phyloP scores from a whole-genome alignment of 2,888 invertebrate genomes.

The Yponomeuta evonymella region DNA sequence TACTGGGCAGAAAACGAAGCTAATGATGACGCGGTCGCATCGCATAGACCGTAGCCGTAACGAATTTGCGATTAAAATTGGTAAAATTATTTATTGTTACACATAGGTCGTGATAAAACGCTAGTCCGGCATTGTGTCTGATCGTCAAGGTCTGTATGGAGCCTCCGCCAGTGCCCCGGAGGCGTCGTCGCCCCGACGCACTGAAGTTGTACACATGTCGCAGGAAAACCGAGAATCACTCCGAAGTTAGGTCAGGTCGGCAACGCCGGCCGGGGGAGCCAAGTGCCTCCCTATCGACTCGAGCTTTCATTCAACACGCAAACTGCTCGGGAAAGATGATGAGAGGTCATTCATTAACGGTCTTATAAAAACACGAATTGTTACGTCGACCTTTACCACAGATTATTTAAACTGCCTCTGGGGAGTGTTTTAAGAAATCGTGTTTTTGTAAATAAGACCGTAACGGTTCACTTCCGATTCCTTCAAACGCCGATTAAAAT shows the following conservation, averaged over 20 bases:
- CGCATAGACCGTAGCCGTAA: neutral
- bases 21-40: neutral
- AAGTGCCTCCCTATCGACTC: neutral
- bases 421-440: too few species aligned
- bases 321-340: neutral
- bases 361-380: neutral
- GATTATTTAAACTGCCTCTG: too few species aligned
- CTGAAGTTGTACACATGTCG: neutral
- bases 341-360: neutral
- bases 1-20: neutral
- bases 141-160: conserved; percentile 46
- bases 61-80: conserved; percentile 12
- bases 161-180: conserved; percentile 15
- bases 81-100: conserved; percentile 22
- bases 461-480: too few species aligned
- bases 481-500: too few species aligned
- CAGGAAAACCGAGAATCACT: neutral
- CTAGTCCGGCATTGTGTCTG: conserved; percentile 46
- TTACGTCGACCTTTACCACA: too few species aligned
- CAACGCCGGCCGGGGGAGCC: neutral
- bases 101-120: conserved; percentile 21
- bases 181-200: neutral
- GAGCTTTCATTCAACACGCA: neutral
- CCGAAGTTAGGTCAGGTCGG: neutral
- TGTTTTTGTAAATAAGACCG: too few species aligned